Base-by-base conservation (phyloP, 2,113 vertebrate species). In the Nannobrachium achirus region DNA sequence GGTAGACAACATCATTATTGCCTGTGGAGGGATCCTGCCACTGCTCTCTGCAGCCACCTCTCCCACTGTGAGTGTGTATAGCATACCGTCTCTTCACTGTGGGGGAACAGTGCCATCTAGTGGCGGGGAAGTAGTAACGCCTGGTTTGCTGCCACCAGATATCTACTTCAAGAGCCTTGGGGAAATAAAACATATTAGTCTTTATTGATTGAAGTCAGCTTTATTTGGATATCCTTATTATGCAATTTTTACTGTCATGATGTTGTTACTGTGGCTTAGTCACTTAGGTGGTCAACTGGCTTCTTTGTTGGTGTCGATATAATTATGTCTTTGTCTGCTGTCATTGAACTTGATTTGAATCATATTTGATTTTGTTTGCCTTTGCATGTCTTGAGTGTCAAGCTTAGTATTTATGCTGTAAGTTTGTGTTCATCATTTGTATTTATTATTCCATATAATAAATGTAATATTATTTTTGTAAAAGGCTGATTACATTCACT, bases 1-100 rank as follows among this genome's bases (percentile, higher is more conserved):
- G 97, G 96, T 98, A 49, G 98, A 99, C 93, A 99, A 99, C 91
- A 97, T 99, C 86, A 98, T 99, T 79, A 99, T 98, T 53, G 96
- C 97, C 63, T 98, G 97, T 79, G 98, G 98, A 90, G 98, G 98
- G 81, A 98, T 99, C 88, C 89, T 99, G 61, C 97, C 98, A n/a
- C 91, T 99, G 87, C 93, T 99, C 56, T 99, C 98, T 2, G 98
- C 97, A 0, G 97, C 97, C 66, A 98, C 97, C n/a, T 97, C 97
- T 10, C 97, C 97, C 19, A 93, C 95, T 83, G 97, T 99, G 92
- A 98, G 96, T 96, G 83, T 33, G 25, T 33, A 33, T 25, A 25
- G 25, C 78, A 7, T 53, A 11, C 20, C 18, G 66, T 11, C 77
- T 84, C 82, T 86, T 82, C 88, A 91, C 90, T 91, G 86, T 91